Evolutionary conservation across 2,797 vertebrate genomes (phyloP).

Genomic region (Dendrocincla fuliginosa): DNA sequence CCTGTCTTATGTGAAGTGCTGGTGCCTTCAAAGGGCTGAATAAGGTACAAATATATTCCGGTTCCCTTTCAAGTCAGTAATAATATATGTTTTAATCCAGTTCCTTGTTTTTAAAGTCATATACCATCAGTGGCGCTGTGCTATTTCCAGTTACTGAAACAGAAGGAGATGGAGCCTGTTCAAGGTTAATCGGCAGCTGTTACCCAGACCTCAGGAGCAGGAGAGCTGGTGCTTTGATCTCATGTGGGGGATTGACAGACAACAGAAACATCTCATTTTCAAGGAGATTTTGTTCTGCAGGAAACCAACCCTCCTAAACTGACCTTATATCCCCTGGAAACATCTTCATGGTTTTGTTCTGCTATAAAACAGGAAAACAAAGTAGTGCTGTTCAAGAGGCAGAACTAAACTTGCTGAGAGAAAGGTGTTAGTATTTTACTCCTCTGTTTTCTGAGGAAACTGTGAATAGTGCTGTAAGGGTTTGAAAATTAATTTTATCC

Average conservation of each 20-base stretch:
- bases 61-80: not conserved
- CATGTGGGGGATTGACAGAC: not conserved
- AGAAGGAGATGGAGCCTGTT: constrained; percentile 40
- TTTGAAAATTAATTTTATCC: not conserved
- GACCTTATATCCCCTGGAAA: not conserved
- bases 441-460: not conserved
- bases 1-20: not conserved
- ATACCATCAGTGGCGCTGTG: rapidly evolving
- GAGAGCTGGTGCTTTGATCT: constrained; percentile 51
- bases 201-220: not conserved
- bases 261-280: constrained; percentile 9
- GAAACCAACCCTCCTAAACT: not conserved
- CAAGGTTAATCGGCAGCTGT: constrained; percentile 65
- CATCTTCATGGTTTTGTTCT: not conserved
- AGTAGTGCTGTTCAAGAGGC: not conserved
- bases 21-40: not conserved
- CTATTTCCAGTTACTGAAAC: constrained; percentile 45
- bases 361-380: not conserved
- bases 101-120: not conserved
- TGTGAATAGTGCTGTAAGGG: not conserved
- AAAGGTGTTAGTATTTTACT: not conserved
- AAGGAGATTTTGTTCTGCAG: constrained; percentile 33
- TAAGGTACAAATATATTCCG: not conserved
- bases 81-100: not conserved
- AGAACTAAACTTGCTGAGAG: not conserved